A percentile compares a stretch with the other conserved stretches of the same genome.
Conservation (phyloP, 2,888 invertebrate genomes). For the Eubasilissa splendida region DNA sequence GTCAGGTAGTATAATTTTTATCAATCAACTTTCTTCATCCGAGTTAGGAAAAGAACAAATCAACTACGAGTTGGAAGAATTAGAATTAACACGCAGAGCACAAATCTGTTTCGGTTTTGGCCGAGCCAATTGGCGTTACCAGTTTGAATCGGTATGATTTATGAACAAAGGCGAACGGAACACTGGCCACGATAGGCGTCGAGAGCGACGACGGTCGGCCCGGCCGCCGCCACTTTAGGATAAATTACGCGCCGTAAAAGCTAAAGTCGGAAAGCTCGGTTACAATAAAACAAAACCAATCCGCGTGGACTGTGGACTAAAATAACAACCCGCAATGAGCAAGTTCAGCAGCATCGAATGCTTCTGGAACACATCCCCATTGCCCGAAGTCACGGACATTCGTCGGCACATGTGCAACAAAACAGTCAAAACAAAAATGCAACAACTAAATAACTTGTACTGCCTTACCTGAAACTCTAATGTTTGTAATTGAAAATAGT, state of each 20-base stretch:
- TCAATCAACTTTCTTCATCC: no score
- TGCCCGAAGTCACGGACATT: neutral
- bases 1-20: no score
- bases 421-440: no score
- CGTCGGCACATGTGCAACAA: neutral
- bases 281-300: constrained; percentile 15
- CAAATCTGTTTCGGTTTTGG: neutral
- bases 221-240: constrained; percentile 14
- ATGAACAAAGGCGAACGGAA: neutral
- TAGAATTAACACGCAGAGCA: neutral
- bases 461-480: no score
- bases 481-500: no score
- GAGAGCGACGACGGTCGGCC: neutral
- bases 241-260: constrained; percentile 3
- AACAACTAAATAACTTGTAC: no score
- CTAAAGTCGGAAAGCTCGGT: constrained; percentile 6
- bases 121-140: neutral
- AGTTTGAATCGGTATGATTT: constrained; percentile 20
- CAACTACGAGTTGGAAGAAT: neutral
- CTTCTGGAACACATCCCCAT: constrained; percentile 3
- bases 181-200: neutral
- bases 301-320: constrained; percentile 9
- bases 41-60: neutral
- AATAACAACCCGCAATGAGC: constrained; percentile 19
- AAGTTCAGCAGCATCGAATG: constrained; percentile 22